Evolutionary conservation across 2,888 invertebrate species (phyloP).

Genomic region (Phasia obesa): DNA sequence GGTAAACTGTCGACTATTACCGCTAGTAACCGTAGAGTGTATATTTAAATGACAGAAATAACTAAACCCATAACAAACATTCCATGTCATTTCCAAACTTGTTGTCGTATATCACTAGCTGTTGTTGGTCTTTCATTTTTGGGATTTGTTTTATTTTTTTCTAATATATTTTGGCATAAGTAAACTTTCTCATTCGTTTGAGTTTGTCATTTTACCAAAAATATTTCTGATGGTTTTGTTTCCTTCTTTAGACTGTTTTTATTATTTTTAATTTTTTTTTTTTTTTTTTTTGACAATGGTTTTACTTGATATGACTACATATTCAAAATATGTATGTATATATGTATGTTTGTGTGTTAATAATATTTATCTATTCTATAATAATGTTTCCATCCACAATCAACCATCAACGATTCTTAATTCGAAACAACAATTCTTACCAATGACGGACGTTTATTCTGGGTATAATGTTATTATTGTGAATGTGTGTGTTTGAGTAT

Average conservation of each 20-base stretch:
- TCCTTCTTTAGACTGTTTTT: conserved; percentile 17
- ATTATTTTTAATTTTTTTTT: no score
- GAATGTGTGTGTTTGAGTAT: not conserved
- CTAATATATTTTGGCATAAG: conserved; percentile 57
- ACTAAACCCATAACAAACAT: conserved; percentile 56
- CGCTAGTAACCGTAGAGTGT: conserved; percentile 14
- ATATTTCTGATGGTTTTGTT: conserved; percentile 59
- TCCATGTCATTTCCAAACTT: conserved; percentile 57
- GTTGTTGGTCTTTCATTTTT: conserved; percentile 36
- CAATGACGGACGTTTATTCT: conserved; percentile 57
- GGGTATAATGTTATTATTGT: not conserved
- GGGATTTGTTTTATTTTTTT: conserved; percentile 4
- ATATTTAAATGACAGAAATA: conserved; percentile 39
- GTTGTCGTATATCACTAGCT: conserved; percentile 62
- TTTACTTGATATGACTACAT: conserved; percentile 30
- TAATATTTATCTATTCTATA: conserved; percentile 24
- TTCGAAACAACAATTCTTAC: conserved; percentile 36
- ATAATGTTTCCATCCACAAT: not conserved
- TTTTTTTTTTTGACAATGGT: not conserved
- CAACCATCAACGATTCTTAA: conserved; percentile 53
- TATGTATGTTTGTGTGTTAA: no score
- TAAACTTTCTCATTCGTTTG: conserved; percentile 62
- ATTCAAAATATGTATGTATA: conserved; percentile 30
- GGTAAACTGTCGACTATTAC: not conserved
- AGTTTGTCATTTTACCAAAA: conserved; percentile 54